Conservation (phyloP, 2,888 invertebrate genomes). For the Yponomeuta cagnagella region DNA sequence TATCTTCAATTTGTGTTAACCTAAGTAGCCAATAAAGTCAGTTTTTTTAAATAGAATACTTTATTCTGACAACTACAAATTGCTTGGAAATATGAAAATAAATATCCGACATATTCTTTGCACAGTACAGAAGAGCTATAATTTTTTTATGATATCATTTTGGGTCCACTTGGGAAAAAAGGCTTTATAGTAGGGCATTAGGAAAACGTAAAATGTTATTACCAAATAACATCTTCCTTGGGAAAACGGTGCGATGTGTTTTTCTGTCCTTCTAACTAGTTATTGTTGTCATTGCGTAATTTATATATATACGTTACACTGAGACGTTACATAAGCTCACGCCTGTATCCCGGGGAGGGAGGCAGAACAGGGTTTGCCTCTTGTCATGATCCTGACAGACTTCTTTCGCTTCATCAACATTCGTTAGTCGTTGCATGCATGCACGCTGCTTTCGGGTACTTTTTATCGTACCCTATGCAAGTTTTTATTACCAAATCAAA, state of each 20-base stretch:
- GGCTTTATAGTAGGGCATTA: slow-evolving; percentile 7
- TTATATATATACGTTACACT: too few species aligned
- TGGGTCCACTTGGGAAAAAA: too few species aligned
- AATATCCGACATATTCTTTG: background rate
- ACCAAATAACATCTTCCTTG: background rate
- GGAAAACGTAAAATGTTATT: slow-evolving; percentile 8
- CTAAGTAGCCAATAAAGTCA: background rate
- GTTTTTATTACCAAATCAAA: too few species aligned
- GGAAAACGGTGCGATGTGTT: background rate
- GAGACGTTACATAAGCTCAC: too few species aligned
- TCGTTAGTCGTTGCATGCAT: background rate
- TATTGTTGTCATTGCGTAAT: background rate
- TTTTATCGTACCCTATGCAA: too few species aligned
- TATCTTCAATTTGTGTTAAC: background rate
- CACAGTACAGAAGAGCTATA: background rate
- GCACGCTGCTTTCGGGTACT: too few species aligned
- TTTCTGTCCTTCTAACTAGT: background rate
- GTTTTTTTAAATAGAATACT: background rate
- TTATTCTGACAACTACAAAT: background rate
- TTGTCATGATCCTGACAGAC: background rate
- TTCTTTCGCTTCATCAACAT: too few species aligned
- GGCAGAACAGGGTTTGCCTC: background rate
- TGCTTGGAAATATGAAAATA: background rate
- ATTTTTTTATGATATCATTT: slow-evolving; percentile 5
- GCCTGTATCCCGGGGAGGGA: background rate